Base-by-base conservation (phyloP, 2,113 vertebrate species). In the Gymnarchus niloticus region DNA sequence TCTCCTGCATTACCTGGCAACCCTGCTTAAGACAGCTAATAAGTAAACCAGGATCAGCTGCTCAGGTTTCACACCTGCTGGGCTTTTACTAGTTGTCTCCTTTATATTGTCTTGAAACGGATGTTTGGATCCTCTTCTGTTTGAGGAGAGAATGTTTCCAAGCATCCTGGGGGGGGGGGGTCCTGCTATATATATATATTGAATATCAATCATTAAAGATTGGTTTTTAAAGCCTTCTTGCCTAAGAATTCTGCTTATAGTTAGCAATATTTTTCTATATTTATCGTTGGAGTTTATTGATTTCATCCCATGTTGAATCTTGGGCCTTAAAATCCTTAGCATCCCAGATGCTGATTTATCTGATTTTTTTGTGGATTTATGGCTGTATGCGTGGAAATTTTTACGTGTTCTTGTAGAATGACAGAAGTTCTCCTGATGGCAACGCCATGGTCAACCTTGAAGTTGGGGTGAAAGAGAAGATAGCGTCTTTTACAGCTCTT, bases 391-490 rank as follows among this genome's bases (percentile, higher is more conserved):
- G 19, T 52, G 8, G 23, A 17, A 44, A 65, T 85, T 76, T 23
- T 33, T 19, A 54, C 17, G 23, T 86, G 2, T 85, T n/a, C 41
- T 44, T 25, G 41, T 84, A 92, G 92, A 86, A 81, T 25, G 85
- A 85, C 46, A 83, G 88, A 28, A 17, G 85, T 1, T 85, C 84
- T 82, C 89, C 91, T 1, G 88, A 91, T 57, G 88, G 87, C 8
- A 88, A 85, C 10, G 49, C 91, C 85, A 84, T 89, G 44, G 88
- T 89, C 37, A 87, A 88, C 21, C 51, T 90, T 65, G 90, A 92
- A 51, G 86, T 86, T 85, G 86, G 52, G 48, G 84, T 76, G 1
- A 89, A 85, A 6, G 37, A 85, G 1, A 85, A 89, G 51, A 80
- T n/a, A 37, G 80, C 87, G 8, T 83, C 87, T 23, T 85, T 85